Base-by-base conservation (phyloP, 2,797 vertebrate species). In the Taenioides sp. region DNA sequence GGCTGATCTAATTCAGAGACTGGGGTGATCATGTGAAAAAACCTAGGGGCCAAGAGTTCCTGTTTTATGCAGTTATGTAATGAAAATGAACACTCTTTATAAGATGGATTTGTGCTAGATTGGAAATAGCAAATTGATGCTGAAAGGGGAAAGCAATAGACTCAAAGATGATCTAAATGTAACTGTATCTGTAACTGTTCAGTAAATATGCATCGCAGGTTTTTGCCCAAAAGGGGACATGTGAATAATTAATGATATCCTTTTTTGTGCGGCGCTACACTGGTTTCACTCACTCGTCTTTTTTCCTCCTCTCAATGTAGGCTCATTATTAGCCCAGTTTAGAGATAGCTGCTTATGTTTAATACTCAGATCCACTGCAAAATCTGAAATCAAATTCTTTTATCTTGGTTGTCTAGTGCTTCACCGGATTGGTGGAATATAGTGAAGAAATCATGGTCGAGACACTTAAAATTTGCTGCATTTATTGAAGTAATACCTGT, bases 41-140 rank as follows among this genome's bases (percentile, higher is more conserved):
- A 23, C 64, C 64, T 25, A 52, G 64, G 47, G 64, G 47, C 64
- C 64, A 52, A 52, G 17, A 27, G 43, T 49, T 65, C 34, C 14
- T 64, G 37, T 65, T 65, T 65, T 50, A 14, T 66, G 49, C 25
- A 28, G 47, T 66, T 66, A 31, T 66, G 65, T 66, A 52, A 66
- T 54, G 10, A 12, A 52, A 31, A 52, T 1, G 0, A 18, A 52
- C 20, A 18, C 28, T 14, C n/a, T 18, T 47, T 11, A 65, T 50
- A 14, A 50, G 11, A 65, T 27, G 43, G 1, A 18, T 9, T 27
- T 27, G 43, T 28, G 23, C 14, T 49, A 27, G 5, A 49, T 34
- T 40, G n/a, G 7, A 63, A 65, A 25, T 25, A 52, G 47, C 22
- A 12, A 14, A 47, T 47, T 14, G 12, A 47, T 4, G 4, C 22